A percentile compares a stretch with the other conserved stretches of the same genome.
Conservation (phyloP, 2,797 vertebrate species). For the Molossus alvarezi region DNA sequence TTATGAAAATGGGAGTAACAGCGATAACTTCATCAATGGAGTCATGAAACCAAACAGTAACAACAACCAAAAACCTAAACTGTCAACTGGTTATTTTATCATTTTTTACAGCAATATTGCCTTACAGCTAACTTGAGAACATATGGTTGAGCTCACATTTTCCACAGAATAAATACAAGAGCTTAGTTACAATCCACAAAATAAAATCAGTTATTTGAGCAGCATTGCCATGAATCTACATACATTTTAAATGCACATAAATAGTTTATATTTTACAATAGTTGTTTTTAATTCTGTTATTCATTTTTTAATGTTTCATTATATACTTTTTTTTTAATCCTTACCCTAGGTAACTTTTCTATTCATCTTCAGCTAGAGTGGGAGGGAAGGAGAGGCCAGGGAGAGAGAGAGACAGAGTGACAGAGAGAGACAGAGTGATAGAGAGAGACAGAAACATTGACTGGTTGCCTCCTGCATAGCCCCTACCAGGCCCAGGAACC, state of each 20-base stretch:
- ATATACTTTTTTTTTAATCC: background rate
- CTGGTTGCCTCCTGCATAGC: no score
- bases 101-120: background rate
- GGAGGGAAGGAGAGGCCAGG: no score
- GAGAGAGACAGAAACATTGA: no score
- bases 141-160: background rate
- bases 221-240: background rate
- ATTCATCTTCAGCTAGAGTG: no score
- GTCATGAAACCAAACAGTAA: background rate
- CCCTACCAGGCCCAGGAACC: no score
- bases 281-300: background rate
- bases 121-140: background rate
- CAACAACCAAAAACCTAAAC: background rate
- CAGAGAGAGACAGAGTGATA: fast-evolving
- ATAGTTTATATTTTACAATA: background rate
- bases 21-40: background rate
- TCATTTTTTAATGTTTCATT: background rate
- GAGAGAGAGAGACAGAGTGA: fast-evolving
- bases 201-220: background rate
- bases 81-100: background rate
- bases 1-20: background rate
- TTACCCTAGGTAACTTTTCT: no score
- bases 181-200: background rate
- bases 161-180: background rate
- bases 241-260: background rate